These are phyloP conservation scores for Cephalophus harveyi DNA, from an alignment of 2,113 vertebrate genomes.

Conservation along the genomic window DNA sequence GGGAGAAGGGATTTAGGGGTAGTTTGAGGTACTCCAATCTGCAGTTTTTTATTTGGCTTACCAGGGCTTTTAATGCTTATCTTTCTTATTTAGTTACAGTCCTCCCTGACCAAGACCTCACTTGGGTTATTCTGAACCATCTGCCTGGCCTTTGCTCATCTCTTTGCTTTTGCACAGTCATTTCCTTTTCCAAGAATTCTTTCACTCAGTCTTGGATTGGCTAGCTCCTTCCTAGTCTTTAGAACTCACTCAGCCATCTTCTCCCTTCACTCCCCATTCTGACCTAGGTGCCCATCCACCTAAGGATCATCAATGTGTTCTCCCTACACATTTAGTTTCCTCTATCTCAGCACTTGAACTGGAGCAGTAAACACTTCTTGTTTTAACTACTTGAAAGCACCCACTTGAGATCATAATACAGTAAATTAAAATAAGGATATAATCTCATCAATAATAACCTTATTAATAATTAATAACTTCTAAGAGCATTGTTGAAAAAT, in stretches of 20 bases:
- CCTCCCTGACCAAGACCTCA: background rate
- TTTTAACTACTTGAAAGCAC: background rate
- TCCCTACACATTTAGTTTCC: background rate
- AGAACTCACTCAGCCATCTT: background rate
- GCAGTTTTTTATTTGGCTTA: background rate
- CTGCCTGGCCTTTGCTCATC: background rate
- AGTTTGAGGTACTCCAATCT: background rate
- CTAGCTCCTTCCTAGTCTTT: background rate
- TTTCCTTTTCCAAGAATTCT: background rate
- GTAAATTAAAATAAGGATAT: background rate
- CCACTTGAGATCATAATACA: background rate
- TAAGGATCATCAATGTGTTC: background rate
- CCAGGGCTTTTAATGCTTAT: background rate
- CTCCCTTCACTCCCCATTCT: background rate
- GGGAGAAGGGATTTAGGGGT: background rate
- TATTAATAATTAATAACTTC: constrained; percentile 4
- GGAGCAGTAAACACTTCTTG: background rate
- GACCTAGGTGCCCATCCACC: background rate
- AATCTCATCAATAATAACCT: background rate
- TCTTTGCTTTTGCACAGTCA: background rate
- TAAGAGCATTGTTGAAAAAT: background rate
- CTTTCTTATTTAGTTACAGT: background rate
- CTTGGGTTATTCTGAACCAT: background rate
- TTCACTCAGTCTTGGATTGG: background rate
- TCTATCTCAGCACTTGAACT: background rate